Conservation (phyloP, 1,140 invertebrate species). For the Helicoverpa zea region DNA sequence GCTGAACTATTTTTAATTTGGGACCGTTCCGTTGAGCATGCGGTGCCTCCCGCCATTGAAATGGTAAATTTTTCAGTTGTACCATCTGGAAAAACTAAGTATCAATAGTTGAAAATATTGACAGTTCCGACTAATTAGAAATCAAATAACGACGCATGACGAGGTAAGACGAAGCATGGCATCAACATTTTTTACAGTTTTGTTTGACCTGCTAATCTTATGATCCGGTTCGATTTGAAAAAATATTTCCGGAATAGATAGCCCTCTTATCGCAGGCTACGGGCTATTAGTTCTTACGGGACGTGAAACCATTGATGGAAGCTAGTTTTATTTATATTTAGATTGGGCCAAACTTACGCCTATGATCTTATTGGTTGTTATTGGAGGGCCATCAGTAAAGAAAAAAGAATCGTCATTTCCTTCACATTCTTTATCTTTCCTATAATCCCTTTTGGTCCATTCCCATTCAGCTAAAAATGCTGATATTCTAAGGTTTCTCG, state of each 20-base stretch:
- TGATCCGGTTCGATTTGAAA: too few species aligned
- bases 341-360: slow-evolving; percentile 29
- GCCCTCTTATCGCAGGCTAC: too few species aligned
- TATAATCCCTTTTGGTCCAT: slow-evolving; percentile 55
- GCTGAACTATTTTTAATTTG: not conserved
- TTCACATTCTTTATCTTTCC: not conserved
- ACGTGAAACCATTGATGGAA: too few species aligned
- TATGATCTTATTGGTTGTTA: slow-evolving; percentile 25
- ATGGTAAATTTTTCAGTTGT: slow-evolving; percentile 1
- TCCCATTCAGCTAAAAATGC: slow-evolving; percentile 57
- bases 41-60: slow-evolving; percentile 20
- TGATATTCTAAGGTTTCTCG: slow-evolving; percentile 60
- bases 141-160: too few species aligned
- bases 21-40: not conserved
- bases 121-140: too few species aligned
- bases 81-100: slow-evolving; percentile 29
- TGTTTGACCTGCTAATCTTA: too few species aligned
- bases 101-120: too few species aligned
- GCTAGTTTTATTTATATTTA: not conserved
- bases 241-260: too few species aligned
- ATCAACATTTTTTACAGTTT: too few species aligned
- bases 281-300: too few species aligned
- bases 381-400: not conserved
- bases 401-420: slow-evolving; percentile 1
- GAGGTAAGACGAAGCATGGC: too few species aligned